Conservation (phyloP, 2,888 invertebrate genomes). For the Polyploca ridens region DNA sequence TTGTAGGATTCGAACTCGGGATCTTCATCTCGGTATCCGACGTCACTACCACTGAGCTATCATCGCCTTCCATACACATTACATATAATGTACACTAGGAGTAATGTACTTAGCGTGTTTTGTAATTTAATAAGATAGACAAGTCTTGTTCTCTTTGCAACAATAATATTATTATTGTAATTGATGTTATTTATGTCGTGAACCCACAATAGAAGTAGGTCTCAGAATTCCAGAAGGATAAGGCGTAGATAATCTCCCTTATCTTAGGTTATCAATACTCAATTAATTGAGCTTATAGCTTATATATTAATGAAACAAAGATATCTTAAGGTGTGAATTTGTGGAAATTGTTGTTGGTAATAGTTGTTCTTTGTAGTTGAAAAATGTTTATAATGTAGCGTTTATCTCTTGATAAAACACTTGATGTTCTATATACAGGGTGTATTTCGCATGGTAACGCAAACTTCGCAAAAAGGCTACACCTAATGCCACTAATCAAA, state of each 20-base stretch:
- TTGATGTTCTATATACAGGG: neutral
- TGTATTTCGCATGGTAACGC: too few relatives aligned
- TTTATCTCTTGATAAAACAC: neutral
- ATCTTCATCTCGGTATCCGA: too few relatives aligned
- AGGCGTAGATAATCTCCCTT: constrained; percentile 16
- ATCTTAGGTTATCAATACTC: constrained; percentile 20
- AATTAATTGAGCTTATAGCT: constrained; percentile 20
- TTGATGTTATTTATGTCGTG: neutral
- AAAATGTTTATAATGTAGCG: neutral
- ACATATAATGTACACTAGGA: too few relatives aligned
- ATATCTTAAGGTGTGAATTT: constrained; percentile 3
- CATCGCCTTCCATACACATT: too few relatives aligned
- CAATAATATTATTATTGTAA: neutral
- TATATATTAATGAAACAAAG: neutral
- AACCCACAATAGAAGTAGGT: constrained; percentile 9
- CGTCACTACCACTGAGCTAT: too few relatives aligned
- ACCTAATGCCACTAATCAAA: too few relatives aligned
- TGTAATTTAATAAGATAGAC: neutral
- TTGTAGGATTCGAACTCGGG: too few relatives aligned
- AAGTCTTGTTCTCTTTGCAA: neutral
- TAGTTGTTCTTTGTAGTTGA: neutral
- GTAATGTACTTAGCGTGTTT: neutral
- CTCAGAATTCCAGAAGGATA: constrained; percentile 13
- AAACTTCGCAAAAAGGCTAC: too few relatives aligned
- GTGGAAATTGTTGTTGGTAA: neutral